These are phyloP conservation scores for Leuciscus idus DNA, from an alignment of 2,113 vertebrate genomes.

Conservation along the genomic window DNA sequence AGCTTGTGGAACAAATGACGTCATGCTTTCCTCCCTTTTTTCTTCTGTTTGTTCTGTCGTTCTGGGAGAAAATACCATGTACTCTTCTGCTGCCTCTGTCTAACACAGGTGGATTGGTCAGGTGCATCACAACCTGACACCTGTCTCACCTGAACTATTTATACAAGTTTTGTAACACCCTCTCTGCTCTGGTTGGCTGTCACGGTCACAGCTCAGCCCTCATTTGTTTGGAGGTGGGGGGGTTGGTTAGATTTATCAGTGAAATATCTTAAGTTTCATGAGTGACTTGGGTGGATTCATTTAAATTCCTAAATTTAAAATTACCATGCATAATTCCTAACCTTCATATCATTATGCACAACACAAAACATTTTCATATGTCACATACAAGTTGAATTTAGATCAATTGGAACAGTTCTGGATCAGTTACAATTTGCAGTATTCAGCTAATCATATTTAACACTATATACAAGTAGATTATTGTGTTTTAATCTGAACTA, in stretches of 20 bases:
- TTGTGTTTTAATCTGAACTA: not conserved
- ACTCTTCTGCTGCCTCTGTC: conserved; percentile 41
- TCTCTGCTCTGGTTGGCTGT: conserved; percentile 65
- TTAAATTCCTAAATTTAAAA: not conserved
- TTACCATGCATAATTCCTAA: not conserved
- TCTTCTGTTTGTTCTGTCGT: not conserved
- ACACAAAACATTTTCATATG: not conserved
- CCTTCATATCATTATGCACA: not conserved
- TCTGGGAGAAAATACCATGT: conserved; percentile 5
- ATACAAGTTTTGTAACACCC: conserved; percentile 66
- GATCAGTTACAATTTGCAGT: not conserved
- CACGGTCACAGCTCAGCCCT: conserved; percentile 30
- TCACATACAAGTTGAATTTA: not conserved
- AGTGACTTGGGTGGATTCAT: not conserved
- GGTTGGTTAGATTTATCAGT: conserved; percentile 46
- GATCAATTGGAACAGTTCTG: not conserved
- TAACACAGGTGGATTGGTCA: conserved; percentile 45
- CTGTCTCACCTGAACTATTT: conserved; percentile 70
- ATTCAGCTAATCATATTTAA: not conserved
- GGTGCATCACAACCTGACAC: conserved; percentile 63
- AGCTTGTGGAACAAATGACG: conserved; percentile 80
- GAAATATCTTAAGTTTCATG: not conserved
- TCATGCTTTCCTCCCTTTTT: conserved; percentile 75
- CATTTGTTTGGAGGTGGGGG: conserved; percentile 36
- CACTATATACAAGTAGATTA: not conserved